Evolutionary conservation across 92 coral and sea anemone genomes (phyloP).

Genomic region (Chrysogorgia sp.): DNA sequence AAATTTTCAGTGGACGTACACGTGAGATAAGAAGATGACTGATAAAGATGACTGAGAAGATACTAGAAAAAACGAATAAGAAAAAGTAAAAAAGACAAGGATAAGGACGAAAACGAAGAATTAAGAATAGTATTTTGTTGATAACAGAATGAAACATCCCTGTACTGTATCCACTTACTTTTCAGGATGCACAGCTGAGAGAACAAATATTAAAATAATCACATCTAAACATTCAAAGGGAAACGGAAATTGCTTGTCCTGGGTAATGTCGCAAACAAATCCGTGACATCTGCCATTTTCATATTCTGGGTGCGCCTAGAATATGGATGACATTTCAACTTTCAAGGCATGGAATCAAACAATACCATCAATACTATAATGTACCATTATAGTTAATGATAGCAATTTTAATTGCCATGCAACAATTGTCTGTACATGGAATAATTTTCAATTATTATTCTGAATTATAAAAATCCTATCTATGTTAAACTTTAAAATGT

Average conservation of each 20-base stretch:
- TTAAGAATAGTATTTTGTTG: no score
- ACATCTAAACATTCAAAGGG: constrained; percentile 81
- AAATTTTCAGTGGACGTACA: no score
- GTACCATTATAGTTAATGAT: background rate
- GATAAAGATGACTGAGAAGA: no score
- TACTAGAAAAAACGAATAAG: no score
- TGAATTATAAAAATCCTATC: background rate
- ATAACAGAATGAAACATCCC: background rate
- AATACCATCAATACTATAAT: background rate
- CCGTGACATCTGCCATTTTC: constrained; percentile 81
- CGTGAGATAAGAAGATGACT: no score
- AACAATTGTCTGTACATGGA: no score
- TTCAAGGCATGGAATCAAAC: background rate
- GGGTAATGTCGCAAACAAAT: constrained; percentile 91
- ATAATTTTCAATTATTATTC: no score
- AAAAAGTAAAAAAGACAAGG: no score
- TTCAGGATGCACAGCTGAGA: constrained; percentile 92
- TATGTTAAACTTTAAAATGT: background rate
- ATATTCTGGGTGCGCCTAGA: constrained; percentile 83
- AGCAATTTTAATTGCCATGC: no score
- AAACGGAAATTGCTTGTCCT: constrained; percentile 76
- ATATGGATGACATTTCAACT: background rate
- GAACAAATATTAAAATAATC: constrained; percentile 81
- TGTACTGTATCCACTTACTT: constrained; percentile 64
- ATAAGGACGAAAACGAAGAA: no score